Evolutionary conservation across 2,113 vertebrate genomes (phyloP).

Genomic region (Pogonocichla stellata): DNA sequence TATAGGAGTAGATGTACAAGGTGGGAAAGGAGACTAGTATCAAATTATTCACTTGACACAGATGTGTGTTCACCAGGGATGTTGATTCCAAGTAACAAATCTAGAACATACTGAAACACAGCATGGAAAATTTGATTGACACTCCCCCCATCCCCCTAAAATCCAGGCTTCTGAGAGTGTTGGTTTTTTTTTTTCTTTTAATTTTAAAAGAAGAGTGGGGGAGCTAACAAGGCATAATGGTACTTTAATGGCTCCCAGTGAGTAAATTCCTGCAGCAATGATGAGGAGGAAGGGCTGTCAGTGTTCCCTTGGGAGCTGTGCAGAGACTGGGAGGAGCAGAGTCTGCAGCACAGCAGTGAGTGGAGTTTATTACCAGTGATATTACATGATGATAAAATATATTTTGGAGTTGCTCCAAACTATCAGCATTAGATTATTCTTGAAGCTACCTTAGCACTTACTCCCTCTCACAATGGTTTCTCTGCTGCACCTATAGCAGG

Average conservation of each 20-base stretch:
- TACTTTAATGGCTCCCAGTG: neutral
- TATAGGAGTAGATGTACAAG: neutral
- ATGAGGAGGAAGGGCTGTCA: neutral
- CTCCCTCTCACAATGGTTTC: neutral
- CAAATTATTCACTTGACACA: neutral
- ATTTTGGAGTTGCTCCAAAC: neutral
- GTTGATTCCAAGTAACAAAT: neutral
- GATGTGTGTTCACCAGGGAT: neutral
- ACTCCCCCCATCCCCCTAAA: neutral
- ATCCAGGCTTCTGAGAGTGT: neutral
- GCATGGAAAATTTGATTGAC: neutral
- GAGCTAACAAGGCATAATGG: neutral
- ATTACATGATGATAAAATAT: neutral
- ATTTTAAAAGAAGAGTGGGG: neutral
- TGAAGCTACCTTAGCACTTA: neutral
- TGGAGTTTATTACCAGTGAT: neutral
- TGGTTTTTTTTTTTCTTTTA: neutral
- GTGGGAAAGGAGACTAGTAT: neutral
- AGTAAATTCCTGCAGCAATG: neutral
- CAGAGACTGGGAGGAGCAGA: neutral
- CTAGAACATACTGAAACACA: neutral
- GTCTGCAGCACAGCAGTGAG: neutral
- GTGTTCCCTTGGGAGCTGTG: neutral
- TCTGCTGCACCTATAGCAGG: neutral
- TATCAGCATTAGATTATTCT: neutral